These are phyloP conservation scores for Conger conger DNA, from an alignment of 2,113 vertebrate species.

Conservation along the genomic window DNA sequence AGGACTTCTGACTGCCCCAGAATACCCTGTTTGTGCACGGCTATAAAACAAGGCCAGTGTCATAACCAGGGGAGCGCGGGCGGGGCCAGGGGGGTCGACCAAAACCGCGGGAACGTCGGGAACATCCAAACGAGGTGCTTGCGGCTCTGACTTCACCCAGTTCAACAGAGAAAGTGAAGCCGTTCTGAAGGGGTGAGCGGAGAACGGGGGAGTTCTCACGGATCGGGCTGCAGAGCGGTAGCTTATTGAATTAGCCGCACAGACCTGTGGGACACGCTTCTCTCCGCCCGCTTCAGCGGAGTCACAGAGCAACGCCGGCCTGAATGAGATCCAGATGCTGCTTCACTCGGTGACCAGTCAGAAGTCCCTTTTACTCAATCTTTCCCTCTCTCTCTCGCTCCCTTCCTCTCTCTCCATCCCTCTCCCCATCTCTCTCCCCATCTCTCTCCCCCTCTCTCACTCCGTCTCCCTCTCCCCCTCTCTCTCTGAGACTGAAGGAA, in stretches of 20 bases:
- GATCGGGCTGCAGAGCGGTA: conserved; percentile 21
- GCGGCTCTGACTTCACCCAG: not conserved
- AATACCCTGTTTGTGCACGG: not conserved
- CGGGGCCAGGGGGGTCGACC: not conserved
- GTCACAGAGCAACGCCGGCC: conserved; percentile 34
- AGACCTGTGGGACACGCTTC: conserved; percentile 45
- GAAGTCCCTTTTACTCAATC: no score
- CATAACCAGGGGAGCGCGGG: no score
- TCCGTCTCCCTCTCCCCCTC: no score
- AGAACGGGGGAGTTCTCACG: conserved; percentile 15
- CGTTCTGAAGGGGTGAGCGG: not conserved
- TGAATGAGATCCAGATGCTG: conserved; percentile 63
- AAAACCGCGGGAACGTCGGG: not conserved
- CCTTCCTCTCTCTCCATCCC: no score
- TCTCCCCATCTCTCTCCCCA: no score
- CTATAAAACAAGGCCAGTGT: no score
- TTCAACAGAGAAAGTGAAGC: not conserved
- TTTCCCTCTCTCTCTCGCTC: no score
- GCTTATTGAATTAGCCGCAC: conserved; percentile 26
- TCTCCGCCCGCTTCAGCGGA: conserved; percentile 47
- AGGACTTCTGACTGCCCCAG: conserved; percentile 1
- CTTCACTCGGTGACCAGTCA: conserved; percentile 39
- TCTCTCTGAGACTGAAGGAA: not conserved
- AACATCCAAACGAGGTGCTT: conserved; percentile 31
- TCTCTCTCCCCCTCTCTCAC: no score